phyloP scores from a whole-genome alignment of 2,888 invertebrate genomes.

The Drosophila recens region DNA sequence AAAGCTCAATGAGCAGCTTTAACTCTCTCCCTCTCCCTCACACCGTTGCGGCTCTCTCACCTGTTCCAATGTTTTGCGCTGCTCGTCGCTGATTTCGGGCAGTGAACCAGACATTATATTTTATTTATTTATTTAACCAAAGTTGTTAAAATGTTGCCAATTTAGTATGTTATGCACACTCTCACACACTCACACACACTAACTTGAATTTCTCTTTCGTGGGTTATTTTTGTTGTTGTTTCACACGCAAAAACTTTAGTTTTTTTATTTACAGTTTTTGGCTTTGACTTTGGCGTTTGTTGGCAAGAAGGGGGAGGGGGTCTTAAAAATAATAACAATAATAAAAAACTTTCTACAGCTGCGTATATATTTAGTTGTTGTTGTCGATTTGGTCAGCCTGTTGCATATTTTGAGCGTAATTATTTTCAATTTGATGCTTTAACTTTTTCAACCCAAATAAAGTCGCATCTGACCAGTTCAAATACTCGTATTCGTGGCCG shows the following conservation, averaged over 20 bases:
- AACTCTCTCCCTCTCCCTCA: conserved; percentile 1
- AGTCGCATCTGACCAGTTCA: conserved; percentile 25
- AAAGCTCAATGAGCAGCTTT: conserved; percentile 12
- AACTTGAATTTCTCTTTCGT: conserved; percentile 60
- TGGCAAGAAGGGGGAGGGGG: conserved; percentile 1
- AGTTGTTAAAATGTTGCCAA: conserved; percentile 51
- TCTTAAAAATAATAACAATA: conserved; percentile 58
- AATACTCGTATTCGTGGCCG: conserved; percentile 10
- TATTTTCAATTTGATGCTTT: conserved; percentile 61
- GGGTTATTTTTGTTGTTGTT: conserved; percentile 25
- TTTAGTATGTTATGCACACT: conserved; percentile 44
- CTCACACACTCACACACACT: conserved; percentile 16
- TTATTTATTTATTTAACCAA: conserved; percentile 44
- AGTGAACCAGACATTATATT: conserved; percentile 69
- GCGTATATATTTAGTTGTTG: conserved; percentile 50
- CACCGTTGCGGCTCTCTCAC: conserved; percentile 44
- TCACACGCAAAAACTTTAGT: conserved; percentile 39
- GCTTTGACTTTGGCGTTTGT: conserved; percentile 52
- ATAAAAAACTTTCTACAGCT: conserved; percentile 77
- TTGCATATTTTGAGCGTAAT: conserved; percentile 64
- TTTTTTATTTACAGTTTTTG: conserved; percentile 31
- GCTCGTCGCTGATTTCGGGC: conserved; percentile 71
- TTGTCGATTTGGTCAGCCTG: conserved; percentile 37
- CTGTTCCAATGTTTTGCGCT: conserved; percentile 68
- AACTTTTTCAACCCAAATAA: conserved; percentile 19